Evolutionary conservation across 2,797 vertebrate species (phyloP).

Genomic region (Diglossa cyanea): DNA sequence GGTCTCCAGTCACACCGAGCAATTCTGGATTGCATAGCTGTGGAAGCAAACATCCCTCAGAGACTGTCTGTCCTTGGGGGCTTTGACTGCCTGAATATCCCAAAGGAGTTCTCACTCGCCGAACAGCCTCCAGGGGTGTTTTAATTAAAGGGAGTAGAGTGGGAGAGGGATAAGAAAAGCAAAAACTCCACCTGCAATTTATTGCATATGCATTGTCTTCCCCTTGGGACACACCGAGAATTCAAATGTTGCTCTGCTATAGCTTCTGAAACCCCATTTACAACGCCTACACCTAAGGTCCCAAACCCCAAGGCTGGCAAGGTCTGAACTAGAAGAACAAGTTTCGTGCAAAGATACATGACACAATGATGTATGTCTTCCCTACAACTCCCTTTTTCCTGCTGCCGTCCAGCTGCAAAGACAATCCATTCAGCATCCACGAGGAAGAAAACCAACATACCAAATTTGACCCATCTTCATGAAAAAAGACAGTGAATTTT

Average conservation of each 20-base stretch:
- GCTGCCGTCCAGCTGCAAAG: not conserved
- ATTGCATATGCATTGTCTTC: not conserved
- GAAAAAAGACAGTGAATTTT: not conserved
- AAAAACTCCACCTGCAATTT: not conserved
- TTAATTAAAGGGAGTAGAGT: conserved; percentile 36
- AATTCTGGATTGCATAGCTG: not conserved
- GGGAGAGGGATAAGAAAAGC: not conserved
- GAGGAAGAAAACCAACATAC: not conserved
- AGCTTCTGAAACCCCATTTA: not conserved
- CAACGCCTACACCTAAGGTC: not conserved
- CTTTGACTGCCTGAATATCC: not conserved
- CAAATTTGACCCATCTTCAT: not conserved
- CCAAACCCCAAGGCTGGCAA: conserved; percentile 2
- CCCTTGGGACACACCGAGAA: not conserved
- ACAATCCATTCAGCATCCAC: not conserved
- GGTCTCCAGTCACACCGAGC: not conserved
- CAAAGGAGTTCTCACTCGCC: not conserved
- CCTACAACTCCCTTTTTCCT: not conserved
- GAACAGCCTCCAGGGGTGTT: not conserved
- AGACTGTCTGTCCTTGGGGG: not conserved
- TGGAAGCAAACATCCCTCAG: conserved; percentile 13
- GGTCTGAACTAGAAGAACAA: not conserved
- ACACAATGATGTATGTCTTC: not conserved
- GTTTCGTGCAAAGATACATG: not conserved
- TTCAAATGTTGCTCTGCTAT: not conserved